phyloP scores from a whole-genome alignment of 1,140 invertebrate genomes.

The Diorhabda sublineata region DNA sequence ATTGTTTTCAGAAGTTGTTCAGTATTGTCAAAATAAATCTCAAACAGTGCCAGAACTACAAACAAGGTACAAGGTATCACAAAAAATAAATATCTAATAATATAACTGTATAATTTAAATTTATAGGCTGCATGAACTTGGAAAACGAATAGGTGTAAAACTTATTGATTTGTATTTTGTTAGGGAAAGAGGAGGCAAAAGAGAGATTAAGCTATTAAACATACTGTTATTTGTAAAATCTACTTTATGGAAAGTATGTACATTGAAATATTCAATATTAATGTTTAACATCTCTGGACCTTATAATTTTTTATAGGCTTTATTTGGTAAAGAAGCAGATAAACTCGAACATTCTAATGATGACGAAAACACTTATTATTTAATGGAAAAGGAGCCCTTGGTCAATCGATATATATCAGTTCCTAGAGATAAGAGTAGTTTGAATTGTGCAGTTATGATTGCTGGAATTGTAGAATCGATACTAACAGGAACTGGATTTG shows the following conservation, averaged over 20 bases:
- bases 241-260: slow-evolving; percentile 88
- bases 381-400: slow-evolving; percentile 96
- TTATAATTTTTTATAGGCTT: slow-evolving; percentile 56
- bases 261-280: not conserved
- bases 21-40: slow-evolving; percentile 95
- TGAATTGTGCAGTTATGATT: slow-evolving; percentile 98
- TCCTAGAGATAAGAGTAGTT: slow-evolving; percentile 93
- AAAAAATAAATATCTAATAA: slow-evolving; percentile 20
- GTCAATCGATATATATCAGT: slow-evolving; percentile 98
- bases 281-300: not conserved
- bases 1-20: slow-evolving; percentile 95
- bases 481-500: slow-evolving; percentile 91
- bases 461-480: slow-evolving; percentile 98
- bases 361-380: slow-evolving; percentile 95
- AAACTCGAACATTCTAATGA: slow-evolving; percentile 98
- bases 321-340: slow-evolving; percentile 98
- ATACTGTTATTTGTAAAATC: slow-evolving; percentile 95
- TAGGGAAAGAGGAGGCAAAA: slow-evolving; percentile 87
- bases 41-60: slow-evolving; percentile 93
- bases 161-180: slow-evolving; percentile 91
- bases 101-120: not conserved
- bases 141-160: slow-evolving; percentile 90
- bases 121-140: slow-evolving; percentile 82
- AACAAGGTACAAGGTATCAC: slow-evolving; percentile 66
- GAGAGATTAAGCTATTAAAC: slow-evolving; percentile 93